Evolutionary conservation across 2,888 invertebrate genomes (phyloP), one percentile per base, ranked within the genome.

Genomic region (Lordiphosa andalusiaca): DNA sequence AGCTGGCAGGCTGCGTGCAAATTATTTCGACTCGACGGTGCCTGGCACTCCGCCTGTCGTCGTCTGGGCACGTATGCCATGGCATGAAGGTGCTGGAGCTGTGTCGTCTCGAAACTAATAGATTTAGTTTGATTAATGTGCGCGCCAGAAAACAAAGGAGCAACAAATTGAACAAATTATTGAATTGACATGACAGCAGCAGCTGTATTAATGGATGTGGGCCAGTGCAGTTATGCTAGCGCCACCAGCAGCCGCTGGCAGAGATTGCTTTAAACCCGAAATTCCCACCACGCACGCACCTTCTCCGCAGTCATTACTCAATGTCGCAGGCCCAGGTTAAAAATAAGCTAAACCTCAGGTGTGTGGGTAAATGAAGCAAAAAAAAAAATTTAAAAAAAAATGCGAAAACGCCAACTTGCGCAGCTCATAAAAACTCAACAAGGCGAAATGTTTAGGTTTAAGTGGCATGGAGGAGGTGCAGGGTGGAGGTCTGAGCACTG

Each of bases 371-470:
- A 64, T 67, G 61, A 60, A 66, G 25, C 23, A 67, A 51, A 38
- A 38, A 16, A 16, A 16, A n/a, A n/a, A n/a, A n/a, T n/a, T n/a
- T 21, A 33, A 46, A 41, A 36, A 63, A 39, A 23, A n/a, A 36
- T 6, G 6, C 5, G 46, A 73, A 53, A 44, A 40, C 55, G 54
- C 62, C 66, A 63, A 75, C 59, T 59, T 74, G 69, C 61, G 71
- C 71, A 69, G 75, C 81, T 77, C 78, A 81, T 81, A 76, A 73
- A 76, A 77, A 71, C 72, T 70, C 63, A 78, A 74, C 65, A 60
- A 61, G 71, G 82, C 74, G 71, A 71, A 82, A 74, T 71, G 57
- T 71, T 82, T 68, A 71, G 69, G 72, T 71, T 69, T 66, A 78
- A 82, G 83, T 57, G 80, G 64, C 65, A 37, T 39, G 35, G 35